These are phyloP conservation scores for Aplodontia rufa DNA, from an alignment of 2,113 vertebrate species.

Conservation along the genomic window DNA sequence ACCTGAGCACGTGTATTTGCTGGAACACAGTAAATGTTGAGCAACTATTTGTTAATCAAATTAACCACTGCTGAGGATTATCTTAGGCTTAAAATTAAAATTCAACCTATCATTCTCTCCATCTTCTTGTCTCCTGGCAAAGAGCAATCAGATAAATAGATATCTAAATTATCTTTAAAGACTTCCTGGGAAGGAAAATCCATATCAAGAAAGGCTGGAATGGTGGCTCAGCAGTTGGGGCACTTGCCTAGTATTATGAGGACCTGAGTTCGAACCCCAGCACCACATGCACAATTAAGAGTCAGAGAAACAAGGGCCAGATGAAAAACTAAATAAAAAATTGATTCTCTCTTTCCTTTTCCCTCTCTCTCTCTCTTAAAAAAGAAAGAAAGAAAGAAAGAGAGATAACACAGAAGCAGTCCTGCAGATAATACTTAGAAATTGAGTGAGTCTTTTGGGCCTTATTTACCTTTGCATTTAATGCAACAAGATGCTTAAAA, in stretches of 20 bases:
- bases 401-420: not conserved
- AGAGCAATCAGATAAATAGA: not conserved
- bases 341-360: too few species aligned
- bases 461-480: not conserved
- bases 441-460: not conserved
- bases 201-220: not conserved
- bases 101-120: not conserved
- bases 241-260: too few species aligned
- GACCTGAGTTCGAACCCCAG: too few species aligned
- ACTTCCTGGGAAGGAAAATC: not conserved
- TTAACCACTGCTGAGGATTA: not conserved
- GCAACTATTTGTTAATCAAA: not conserved
- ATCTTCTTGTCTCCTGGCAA: not conserved
- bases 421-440: not conserved
- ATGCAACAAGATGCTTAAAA: not conserved
- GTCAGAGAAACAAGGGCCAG: too few species aligned
- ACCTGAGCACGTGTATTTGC: not conserved
- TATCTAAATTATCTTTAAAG: not conserved
- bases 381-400: too few species aligned
- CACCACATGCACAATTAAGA: too few species aligned
- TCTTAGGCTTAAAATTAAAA: constrained; percentile 45
- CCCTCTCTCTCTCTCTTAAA: too few species aligned
- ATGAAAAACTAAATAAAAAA: too few species aligned
- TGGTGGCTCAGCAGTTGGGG: too few species aligned
- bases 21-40: not conserved